Evolutionary conservation across 2,113 vertebrate genomes (phyloP).

Genomic region (Formicarius rufipectus): DNA sequence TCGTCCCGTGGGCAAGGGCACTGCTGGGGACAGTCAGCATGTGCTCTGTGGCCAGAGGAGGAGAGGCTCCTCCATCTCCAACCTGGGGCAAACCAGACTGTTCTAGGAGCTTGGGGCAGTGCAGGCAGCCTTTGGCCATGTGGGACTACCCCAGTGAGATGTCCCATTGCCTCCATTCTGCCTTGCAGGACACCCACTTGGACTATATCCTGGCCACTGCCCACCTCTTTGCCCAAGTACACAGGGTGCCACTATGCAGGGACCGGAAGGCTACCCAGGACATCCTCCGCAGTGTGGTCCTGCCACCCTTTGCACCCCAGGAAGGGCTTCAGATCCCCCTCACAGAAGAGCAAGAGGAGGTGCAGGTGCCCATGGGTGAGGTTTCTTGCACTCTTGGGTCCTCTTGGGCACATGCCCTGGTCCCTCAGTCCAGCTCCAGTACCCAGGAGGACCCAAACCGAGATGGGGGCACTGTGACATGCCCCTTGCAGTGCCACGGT

Average conservation of each 20-base stretch:
- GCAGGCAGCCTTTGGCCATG: background rate
- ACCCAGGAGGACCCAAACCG: accelerated
- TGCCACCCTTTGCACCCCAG: slow-evolving; percentile 60
- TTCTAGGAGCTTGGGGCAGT: background rate
- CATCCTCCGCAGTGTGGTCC: slow-evolving; percentile 44
- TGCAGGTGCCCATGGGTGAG: slow-evolving; percentile 51
- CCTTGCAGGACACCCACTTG: slow-evolving; percentile 74
- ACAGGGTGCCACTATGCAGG: slow-evolving; percentile 67
- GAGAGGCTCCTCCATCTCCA: background rate
- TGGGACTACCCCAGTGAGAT: background rate
- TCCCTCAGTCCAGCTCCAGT: background rate
- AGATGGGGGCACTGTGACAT: accelerated
- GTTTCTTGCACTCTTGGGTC: accelerated
- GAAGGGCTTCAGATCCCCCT: slow-evolving; percentile 64
- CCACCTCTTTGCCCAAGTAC: slow-evolving; percentile 79
- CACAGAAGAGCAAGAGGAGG: slow-evolving; percentile 60
- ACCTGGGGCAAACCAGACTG: background rate
- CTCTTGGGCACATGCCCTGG: accelerated
- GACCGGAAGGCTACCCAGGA: slow-evolving; percentile 2
- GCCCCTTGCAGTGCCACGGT: background rate
- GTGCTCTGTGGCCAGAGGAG: background rate
- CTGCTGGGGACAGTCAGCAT: background rate
- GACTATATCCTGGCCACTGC: slow-evolving; percentile 83
- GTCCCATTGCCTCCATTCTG: background rate
- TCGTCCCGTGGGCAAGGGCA: background rate